phyloP scores from a whole-genome alignment of 2,113 vertebrate genomes.

The Tetraodon nigroviridis region DNA sequence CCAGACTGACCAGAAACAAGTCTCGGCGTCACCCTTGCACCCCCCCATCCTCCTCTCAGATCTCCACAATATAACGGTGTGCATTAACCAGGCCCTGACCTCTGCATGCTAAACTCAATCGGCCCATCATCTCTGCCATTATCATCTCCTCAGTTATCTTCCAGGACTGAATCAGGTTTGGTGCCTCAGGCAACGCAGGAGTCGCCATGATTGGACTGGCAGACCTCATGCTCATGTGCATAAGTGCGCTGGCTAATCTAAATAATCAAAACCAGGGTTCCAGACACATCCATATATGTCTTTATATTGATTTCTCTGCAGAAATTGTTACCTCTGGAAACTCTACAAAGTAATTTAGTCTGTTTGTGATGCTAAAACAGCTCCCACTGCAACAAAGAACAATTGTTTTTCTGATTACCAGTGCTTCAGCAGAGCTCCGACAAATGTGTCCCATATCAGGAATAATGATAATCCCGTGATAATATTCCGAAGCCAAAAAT shows the following conservation, averaged over 20 bases:
- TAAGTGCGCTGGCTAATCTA: conserved; percentile 26
- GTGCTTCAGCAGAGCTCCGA: conserved; percentile 7
- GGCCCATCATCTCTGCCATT: conserved; percentile 50
- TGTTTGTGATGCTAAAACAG: too few species aligned
- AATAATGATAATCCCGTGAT: conserved; percentile 42
- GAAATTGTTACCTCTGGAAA: too few species aligned
- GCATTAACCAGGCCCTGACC: conserved; percentile 68
- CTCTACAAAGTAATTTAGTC: too few species aligned
- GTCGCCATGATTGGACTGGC: background rate
- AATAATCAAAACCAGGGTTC: conserved; percentile 29
- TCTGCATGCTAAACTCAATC: conserved; percentile 64
- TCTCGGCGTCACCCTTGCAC: conserved; percentile 34
- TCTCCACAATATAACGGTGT: conserved; percentile 45
- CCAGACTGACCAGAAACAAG: conserved; percentile 52
- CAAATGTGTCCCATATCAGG: conserved; percentile 17
- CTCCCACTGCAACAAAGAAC: too few species aligned
- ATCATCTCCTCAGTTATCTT: conserved; percentile 54
- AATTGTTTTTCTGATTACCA: too few species aligned
- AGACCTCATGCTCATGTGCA: background rate
- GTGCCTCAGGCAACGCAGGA: conserved; percentile 37
- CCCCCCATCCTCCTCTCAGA: conserved; percentile 18
- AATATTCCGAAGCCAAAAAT: conserved; percentile 57
- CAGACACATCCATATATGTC: too few species aligned
- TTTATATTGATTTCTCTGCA: too few species aligned
- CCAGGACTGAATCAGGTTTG: conserved; percentile 56